phyloP scores from a whole-genome alignment of 2,113 vertebrate genomes.

The Misgurnus anguillicaudatus region DNA sequence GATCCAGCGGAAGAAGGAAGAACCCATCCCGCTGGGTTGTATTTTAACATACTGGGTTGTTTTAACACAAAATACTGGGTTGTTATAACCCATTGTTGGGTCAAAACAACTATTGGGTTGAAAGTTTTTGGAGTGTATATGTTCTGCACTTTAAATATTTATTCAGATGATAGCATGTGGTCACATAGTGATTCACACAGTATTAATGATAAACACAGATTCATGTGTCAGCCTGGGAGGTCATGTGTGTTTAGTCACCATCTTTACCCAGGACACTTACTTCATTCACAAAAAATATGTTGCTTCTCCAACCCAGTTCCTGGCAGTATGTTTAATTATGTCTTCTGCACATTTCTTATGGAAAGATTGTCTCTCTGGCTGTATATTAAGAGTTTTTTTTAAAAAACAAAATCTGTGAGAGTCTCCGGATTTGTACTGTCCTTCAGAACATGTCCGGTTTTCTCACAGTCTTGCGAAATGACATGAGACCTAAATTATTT shows the following conservation, averaged over 20 bases:
- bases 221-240: slow-evolving; percentile 51
- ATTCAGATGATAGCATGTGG: background rate
- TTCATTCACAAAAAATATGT: slow-evolving; percentile 65
- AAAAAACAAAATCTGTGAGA: slow-evolving; percentile 20
- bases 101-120: no score
- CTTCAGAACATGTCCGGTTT: slow-evolving; percentile 18
- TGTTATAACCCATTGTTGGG: no score
- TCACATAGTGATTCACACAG: slow-evolving; percentile 16
- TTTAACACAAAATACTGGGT: no score
- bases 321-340: slow-evolving; percentile 57
- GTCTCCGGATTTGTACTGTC: slow-evolving; percentile 13
- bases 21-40: no score
- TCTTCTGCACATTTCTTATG: slow-evolving; percentile 56
- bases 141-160: no score
- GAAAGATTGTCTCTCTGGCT: slow-evolving; percentile 63
- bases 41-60: no score
- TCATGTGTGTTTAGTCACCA: slow-evolving; percentile 55
- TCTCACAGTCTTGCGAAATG: slow-evolving; percentile 22
- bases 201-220: background rate
- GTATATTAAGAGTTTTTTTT: slow-evolving; percentile 29
- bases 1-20: no score
- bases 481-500: slow-evolving; percentile 17
- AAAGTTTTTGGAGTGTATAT: no score
- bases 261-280: slow-evolving; percentile 47
- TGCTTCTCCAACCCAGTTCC: slow-evolving; percentile 53